A percentile compares a stretch with the other conserved stretches of the same genome.
phyloP scores from a whole-genome alignment of 2,888 invertebrate species.

The Lordiphosa fenestrarum region DNA sequence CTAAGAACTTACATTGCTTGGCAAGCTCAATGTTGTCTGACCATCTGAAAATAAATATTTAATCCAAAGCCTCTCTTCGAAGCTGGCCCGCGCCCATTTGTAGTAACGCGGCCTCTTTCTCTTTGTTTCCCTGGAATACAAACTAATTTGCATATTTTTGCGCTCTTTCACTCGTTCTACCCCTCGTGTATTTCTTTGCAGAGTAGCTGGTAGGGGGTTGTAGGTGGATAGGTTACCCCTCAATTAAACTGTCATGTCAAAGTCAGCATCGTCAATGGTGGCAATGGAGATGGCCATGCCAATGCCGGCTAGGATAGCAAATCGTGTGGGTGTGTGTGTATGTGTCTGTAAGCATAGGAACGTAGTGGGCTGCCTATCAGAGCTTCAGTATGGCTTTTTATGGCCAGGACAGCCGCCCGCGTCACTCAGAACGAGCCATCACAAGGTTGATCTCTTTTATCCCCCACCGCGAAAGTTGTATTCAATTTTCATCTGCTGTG shows the following conservation, averaged over 20 bases:
- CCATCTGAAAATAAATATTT: constrained; percentile 59
- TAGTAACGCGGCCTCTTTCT: neutral
- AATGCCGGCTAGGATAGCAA: constrained; percentile 7
- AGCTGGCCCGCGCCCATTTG: neutral
- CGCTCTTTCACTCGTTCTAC: constrained; percentile 6
- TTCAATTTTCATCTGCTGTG: constrained; percentile 32
- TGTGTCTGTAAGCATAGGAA: too few species aligned
- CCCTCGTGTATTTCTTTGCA: neutral
- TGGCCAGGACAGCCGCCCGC: constrained; percentile 16
- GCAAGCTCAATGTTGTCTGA: constrained; percentile 10
- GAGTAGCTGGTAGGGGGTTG: neutral
- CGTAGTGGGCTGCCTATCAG: neutral
- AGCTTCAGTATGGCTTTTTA: constrained; percentile 22
- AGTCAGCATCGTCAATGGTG: constrained; percentile 49
- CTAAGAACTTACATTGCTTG: too few species aligned
- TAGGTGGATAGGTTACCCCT: constrained; percentile 28
- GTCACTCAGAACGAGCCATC: constrained; percentile 18
- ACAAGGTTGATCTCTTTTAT: neutral
- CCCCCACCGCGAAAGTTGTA: constrained; percentile 12
- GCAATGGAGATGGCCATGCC: constrained; percentile 26
- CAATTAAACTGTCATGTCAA: constrained; percentile 73
- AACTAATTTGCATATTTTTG: constrained; percentile 67
- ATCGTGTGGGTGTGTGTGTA: too few species aligned
- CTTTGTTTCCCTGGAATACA: constrained; percentile 25
- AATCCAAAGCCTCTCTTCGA: constrained; percentile 28